phyloP scores from a whole-genome alignment of 2,113 vertebrate species.

The Meriones unguiculatus region DNA sequence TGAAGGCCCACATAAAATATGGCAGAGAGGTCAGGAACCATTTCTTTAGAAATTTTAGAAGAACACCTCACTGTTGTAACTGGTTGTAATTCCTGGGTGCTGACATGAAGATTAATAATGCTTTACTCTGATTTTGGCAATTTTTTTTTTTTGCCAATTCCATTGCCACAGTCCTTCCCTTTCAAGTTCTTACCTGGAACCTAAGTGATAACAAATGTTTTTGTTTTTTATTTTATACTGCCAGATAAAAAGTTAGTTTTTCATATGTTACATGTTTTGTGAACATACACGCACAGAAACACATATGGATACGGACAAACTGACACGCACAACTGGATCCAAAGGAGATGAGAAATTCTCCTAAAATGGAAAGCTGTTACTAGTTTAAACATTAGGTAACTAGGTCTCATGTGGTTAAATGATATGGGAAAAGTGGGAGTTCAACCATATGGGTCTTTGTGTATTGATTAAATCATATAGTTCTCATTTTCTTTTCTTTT shows the following conservation, averaged over 20 bases:
- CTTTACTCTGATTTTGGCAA: conserved; percentile 77
- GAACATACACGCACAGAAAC: neutral
- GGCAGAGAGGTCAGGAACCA: conserved; percentile 15
- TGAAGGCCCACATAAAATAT: conserved; percentile 61
- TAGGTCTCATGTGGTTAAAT: conserved; percentile 48
- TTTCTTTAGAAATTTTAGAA: conserved; percentile 74
- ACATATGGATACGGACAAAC: neutral
- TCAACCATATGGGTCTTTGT: conserved; percentile 62
- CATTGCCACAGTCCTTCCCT: conserved; percentile 67
- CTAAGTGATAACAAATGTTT: conserved; percentile 82
- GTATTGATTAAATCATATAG: conserved; percentile 73
- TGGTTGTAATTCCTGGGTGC: conserved; percentile 80
- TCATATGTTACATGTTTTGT: conserved; percentile 56
- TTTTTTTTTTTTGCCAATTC: conserved; percentile 85
- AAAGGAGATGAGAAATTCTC: conserved; percentile 52
- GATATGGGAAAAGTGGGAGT: conserved; percentile 64
- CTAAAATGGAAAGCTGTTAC: conserved; percentile 57
- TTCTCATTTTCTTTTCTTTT: conserved; percentile 85
- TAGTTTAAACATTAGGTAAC: conserved; percentile 45
- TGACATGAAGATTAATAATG: conserved; percentile 86
- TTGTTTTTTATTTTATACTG: conserved; percentile 84
- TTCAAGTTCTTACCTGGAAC: conserved; percentile 74
- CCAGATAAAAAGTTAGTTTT: conserved; percentile 77
- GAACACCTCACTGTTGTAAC: conserved; percentile 76
- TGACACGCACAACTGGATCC: neutral